Base-by-base conservation (phyloP, 2,113 vertebrate species). In the Empidonax traillii region DNA sequence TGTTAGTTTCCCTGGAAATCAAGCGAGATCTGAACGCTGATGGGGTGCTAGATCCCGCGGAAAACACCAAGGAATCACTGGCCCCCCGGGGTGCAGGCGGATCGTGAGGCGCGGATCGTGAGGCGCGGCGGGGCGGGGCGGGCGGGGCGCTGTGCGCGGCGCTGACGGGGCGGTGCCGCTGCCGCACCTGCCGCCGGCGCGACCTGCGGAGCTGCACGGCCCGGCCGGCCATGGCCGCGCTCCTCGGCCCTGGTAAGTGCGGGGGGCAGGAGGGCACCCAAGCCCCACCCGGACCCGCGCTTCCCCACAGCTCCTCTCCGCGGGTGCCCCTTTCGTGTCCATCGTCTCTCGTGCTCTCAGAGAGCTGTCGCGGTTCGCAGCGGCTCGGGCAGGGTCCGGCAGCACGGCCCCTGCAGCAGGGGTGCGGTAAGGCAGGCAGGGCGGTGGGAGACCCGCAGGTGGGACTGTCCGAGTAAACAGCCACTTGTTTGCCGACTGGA, bases 161-260 rank as follows among this genome's bases (percentile, higher is more conserved):
- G 83, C 92, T 93, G 90, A 89, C 66, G 51, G 68, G 90, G 72
- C 66, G 80, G 85, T 0, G 28, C 74, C 39, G 25, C 76, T 8
- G 30, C 27, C 22, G 24, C 52, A 82, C 28, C 74, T n/a, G 61
- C 27, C 25, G 41, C n/a, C 49, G 55, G 52, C 20, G 25, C 68
- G 6, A 9, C n/a, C 82, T n/a, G 37, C 33, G 72, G 49, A 49
- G 65, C 68, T 33, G 51, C 76, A 37, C 19, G n/a, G 55, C 4
- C n/a, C 28, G 10, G 15, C 46, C 33, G 74, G 76, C 43, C 39
- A 97, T 98, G 97, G 81, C 91, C 51, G 43, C 79, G 9, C 47
- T 96, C 33, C 71, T 98, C 71, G 24, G 96, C 51, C 46, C 94
- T 33, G 97, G 98, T 98, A 89, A 98, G 98, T 96, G 65, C 55